A percentile compares a stretch with the other conserved stretches of the same genome.
phyloP scores from a whole-genome alignment of 2,113 vertebrate genomes.

The Nycticryphes semicollaris region DNA sequence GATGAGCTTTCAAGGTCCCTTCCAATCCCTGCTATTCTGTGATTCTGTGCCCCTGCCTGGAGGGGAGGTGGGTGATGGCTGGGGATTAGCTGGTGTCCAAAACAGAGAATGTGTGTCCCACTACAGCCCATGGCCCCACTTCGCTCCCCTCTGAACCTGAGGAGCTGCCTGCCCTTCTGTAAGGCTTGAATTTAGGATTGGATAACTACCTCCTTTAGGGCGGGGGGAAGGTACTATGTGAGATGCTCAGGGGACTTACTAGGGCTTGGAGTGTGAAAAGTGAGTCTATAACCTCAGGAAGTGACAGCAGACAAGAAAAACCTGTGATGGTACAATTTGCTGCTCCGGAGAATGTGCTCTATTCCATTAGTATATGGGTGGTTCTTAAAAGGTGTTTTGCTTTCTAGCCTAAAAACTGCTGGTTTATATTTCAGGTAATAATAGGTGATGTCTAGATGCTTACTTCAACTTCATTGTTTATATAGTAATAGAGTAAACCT shows the following conservation, averaged over 20 bases:
- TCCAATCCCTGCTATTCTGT: no score
- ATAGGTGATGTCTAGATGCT: not conserved
- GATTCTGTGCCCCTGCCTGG: no score
- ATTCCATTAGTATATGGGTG: fast-evolving
- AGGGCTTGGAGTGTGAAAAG: not conserved
- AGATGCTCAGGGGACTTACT: not conserved
- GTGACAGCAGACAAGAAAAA: not conserved
- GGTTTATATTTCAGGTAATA: not conserved
- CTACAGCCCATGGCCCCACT: not conserved
- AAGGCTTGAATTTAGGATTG: not conserved
- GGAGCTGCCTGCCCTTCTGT: not conserved
- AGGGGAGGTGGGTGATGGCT: not conserved
- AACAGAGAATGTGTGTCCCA: not conserved
- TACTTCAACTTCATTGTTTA: not conserved
- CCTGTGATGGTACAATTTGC: not conserved
- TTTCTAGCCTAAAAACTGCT: not conserved
- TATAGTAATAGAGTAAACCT: not conserved
- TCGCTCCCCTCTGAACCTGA: not conserved
- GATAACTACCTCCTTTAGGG: not conserved
- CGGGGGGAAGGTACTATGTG: not conserved
- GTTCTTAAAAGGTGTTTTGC: not conserved
- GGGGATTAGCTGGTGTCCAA: not conserved
- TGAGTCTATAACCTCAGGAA: not conserved
- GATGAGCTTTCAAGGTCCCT: no score
- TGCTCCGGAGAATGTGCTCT: not conserved